A percentile compares a stretch with the other conserved stretches of the same genome.
Evolutionary conservation across 2,888 invertebrate species (phyloP).

Genomic region (Synergus gifuensis): DNA sequence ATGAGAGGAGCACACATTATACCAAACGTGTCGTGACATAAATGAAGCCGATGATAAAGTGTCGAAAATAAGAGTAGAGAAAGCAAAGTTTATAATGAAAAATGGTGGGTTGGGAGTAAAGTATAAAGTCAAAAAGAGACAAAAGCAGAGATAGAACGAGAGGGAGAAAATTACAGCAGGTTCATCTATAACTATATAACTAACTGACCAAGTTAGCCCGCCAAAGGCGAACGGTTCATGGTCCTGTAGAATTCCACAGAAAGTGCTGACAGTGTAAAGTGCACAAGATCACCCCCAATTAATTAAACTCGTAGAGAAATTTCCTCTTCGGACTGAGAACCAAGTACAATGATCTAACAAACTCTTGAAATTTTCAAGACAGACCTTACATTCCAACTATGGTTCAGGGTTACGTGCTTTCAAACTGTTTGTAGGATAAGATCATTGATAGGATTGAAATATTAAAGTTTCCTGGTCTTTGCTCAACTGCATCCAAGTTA

Average conservation of each 20-base stretch:
- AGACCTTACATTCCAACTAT: constrained; percentile 24
- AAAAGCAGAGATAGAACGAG: not conserved
- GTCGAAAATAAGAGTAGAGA: not conserved
- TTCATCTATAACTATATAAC: constrained; percentile 38
- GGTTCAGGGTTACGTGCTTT: constrained; percentile 37
- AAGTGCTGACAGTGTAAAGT: constrained; percentile 49
- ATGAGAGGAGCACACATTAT: constrained; percentile 34
- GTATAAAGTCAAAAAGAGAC: not conserved
- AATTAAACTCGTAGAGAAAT: constrained; percentile 58
- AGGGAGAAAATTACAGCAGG: constrained; percentile 16
- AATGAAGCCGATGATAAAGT: constrained; percentile 29
- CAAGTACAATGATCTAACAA: constrained; percentile 53
- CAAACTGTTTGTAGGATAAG: constrained; percentile 32
- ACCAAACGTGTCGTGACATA: constrained; percentile 25
- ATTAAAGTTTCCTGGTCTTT: not conserved
- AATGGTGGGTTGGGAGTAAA: not conserved
- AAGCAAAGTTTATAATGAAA: not conserved
- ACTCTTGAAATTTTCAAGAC: constrained; percentile 36
- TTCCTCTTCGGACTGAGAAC: constrained; percentile 46
- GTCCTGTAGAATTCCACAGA: constrained; percentile 47
- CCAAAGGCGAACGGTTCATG: constrained; percentile 45
- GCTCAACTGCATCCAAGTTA: not conserved
- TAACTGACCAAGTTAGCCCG: constrained; percentile 54
- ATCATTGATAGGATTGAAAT: constrained; percentile 35
- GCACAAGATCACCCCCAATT: constrained; percentile 59